Evolutionary conservation across 1,140 invertebrate species (phyloP).

Genomic region (Aphis gossypii): DNA sequence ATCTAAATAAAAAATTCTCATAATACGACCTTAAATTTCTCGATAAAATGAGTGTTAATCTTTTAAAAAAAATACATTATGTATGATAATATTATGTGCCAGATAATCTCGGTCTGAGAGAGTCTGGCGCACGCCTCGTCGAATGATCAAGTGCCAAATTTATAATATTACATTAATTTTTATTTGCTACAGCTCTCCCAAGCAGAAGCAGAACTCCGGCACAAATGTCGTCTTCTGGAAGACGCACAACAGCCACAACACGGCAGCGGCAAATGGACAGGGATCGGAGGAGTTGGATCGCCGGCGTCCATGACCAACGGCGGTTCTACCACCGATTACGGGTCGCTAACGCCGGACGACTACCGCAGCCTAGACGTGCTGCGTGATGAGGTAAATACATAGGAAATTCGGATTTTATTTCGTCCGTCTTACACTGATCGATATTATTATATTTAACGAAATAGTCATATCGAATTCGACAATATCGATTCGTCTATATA

Average conservation of each 20-base stretch:
- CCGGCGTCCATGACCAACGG: conserved; percentile 25
- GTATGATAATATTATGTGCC: too few relatives aligned
- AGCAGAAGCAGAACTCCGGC: conserved; percentile 17
- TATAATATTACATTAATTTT: not conserved
- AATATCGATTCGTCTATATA: not conserved
- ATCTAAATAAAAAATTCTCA: too few relatives aligned
- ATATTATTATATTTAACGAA: not conserved
- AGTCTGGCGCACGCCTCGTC: too few relatives aligned
- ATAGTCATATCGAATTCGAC: not conserved
- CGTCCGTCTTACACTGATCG: not conserved
- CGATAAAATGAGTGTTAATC: too few relatives aligned
- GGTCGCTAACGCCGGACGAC: conserved; percentile 66
- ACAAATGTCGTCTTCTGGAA: conserved; percentile 34
- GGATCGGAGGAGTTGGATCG: not conserved
- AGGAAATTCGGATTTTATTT: not conserved
- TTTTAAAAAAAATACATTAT: too few relatives aligned
- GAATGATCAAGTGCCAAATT: too few relatives aligned
- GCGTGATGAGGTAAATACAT: conserved; percentile 76
- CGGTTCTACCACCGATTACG: conserved; percentile 76
- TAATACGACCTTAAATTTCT: too few relatives aligned
- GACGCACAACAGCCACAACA: conserved; percentile 18
- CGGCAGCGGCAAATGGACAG: conserved; percentile 19
- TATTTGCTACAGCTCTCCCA: conserved; percentile 1
- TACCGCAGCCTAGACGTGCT: conserved; percentile 79
- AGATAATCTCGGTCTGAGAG: too few relatives aligned